Percentiles rank a stretch among this genome's conserved stretches.
phyloP scores from a whole-genome alignment of 2,888 invertebrate genomes.

The Apeira syringaria region DNA sequence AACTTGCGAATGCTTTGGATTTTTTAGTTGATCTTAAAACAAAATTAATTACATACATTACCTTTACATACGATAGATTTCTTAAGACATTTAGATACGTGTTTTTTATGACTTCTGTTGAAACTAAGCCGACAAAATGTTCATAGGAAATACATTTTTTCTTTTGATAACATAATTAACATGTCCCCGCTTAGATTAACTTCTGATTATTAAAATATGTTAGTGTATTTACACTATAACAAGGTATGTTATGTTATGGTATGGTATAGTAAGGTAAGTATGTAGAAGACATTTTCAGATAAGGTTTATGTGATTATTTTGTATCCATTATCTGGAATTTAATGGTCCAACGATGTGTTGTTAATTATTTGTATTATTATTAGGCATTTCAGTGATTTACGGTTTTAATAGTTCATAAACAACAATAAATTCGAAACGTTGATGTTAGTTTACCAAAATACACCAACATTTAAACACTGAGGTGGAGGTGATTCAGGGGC shows the following conservation, averaged over 20 bases:
- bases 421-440: too few relatives aligned
- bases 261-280: too few relatives aligned
- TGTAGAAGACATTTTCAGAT: conserved; percentile 5
- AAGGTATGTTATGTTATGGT: too few relatives aligned
- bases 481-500: too few relatives aligned
- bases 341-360: conserved; percentile 13
- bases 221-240: not conserved
- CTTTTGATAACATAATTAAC: conserved; percentile 69
- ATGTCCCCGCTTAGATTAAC: conserved; percentile 27
- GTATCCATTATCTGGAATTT: conserved; percentile 8
- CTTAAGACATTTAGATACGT: conserved; percentile 62
- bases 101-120: conserved; percentile 60
- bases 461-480: too few relatives aligned
- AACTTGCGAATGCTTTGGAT: conserved; percentile 57
- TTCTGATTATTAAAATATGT: conserved; percentile 20
- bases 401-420: too few relatives aligned
- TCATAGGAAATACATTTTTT: conserved; percentile 62
- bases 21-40: conserved; percentile 57
- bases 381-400: too few relatives aligned
- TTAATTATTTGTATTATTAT: conserved; percentile 1
- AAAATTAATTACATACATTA: conserved; percentile 69
- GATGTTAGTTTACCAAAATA: too few relatives aligned
- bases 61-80: conserved; percentile 59
- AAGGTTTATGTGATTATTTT: not conserved
- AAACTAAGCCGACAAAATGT: conserved; percentile 53